Base-by-base conservation (phyloP, 2,797 vertebrate species). In the Siniperca scherzeri region DNA sequence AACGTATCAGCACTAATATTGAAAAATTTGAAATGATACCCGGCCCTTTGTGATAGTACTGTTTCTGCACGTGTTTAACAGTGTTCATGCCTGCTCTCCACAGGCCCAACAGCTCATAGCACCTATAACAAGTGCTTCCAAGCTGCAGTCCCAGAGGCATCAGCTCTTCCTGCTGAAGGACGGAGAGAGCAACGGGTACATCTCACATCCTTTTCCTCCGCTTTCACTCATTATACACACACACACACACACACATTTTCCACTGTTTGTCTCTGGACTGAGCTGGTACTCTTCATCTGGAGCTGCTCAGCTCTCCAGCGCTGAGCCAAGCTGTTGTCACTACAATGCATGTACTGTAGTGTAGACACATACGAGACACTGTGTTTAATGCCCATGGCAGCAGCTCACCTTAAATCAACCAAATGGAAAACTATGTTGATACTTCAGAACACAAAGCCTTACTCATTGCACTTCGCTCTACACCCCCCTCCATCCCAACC, bases 81-180 rank as follows among this genome's bases (percentile, higher is more conserved):
- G 3, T 69, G 44, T 40, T 17, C 0, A 7, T 73, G 9, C 2
- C 64, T 17, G 11, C 21, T 78, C 1, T 74, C 27, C 55, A 1
- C 90, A 98, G 98, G 97, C 98, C 33, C 98, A 98, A 77, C 95
- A 96, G 68, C 93, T 98, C 82, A 91, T 97, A 10, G 95, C 95
- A 8, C 96, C 97, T 4, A 97, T 98, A 82, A 98, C 98, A 62
- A 98, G 96, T 64, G 96, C 96, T 1, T 95, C 95, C 0, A 97
- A 97, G 83, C 95, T 98, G 93, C 97, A 98, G 94, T 92, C 93
- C 79, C 98, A 97, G 90, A 95, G 84, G 76, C 98, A 98, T 70
- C 96, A 96, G 61, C 94, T 98, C n/a, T 98, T 98, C 89, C 94
- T 98, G 80, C 94, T 98, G 74, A 98, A 97, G 92, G 96, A 97